Percentiles rank a stretch among this genome's conserved stretches.
Conservation (phyloP, 2,888 invertebrate species). For the Celastrina argiolus region DNA sequence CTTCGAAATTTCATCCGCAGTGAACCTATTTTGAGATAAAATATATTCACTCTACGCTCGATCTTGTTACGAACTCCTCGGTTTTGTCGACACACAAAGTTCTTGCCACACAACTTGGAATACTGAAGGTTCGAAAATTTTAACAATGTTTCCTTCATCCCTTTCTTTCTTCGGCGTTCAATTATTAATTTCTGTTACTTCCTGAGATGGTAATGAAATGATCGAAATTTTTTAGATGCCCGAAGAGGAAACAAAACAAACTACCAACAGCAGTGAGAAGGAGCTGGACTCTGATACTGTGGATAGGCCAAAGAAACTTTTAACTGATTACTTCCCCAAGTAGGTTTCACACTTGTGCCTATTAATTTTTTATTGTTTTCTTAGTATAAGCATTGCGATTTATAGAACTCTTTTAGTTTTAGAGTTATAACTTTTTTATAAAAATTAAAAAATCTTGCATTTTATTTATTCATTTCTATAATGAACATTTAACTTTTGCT, state of each 20-base stretch:
- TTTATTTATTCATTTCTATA: no score
- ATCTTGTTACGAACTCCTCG: not conserved
- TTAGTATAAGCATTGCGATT: not conserved
- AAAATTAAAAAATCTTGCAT: no score
- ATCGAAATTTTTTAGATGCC: constrained; percentile 10
- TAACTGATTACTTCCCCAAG: constrained; percentile 30
- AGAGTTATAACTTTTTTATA: no score
- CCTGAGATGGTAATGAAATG: not conserved
- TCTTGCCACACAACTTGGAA: not conserved
- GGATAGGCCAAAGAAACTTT: constrained; percentile 24
- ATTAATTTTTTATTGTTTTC: constrained; percentile 29
- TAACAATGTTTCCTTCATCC: not conserved
- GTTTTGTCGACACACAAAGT: not conserved
- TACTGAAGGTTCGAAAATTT: not conserved
- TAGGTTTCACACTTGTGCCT: not conserved
- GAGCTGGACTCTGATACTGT: not conserved
- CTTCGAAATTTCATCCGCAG: constrained; percentile 14
- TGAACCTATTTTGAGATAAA: not conserved
- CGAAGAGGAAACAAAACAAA: constrained; percentile 1
- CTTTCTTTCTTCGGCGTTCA: no score
- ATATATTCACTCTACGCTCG: not conserved
- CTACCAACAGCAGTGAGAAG: not conserved
- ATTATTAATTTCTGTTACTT: not conserved
- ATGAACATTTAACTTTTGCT: not conserved
- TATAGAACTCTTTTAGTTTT: not conserved